Evolutionary conservation across 1,140 invertebrate species (phyloP), one percentile per base, ranked within the genome.

Genomic region (Sminthurinus signatus): DNA sequence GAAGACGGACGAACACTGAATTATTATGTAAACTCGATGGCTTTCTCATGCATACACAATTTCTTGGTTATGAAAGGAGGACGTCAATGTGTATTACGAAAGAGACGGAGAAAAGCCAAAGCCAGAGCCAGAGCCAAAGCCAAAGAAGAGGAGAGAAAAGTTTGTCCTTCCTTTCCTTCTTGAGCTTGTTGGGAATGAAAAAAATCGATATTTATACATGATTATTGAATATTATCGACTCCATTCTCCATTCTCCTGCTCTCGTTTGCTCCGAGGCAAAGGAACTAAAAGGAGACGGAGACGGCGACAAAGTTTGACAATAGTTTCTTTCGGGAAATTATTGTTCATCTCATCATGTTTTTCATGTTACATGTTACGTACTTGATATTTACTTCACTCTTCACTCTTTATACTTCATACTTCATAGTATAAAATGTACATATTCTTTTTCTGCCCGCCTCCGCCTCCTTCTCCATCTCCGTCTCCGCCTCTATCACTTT

Each of bases 201-300:
- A 52, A 63, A 63, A 63, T 63, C 61, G 52, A 63, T 63, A 51
- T 63, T 54, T 51, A 48, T 59, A 59, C 62, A 64, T 64, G 62
- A 64, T 64, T 64, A 64, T 64, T 64, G 62, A 64, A 64, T 64
- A 64, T 64, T 60, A 64, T 59, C 62, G 50, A 60, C 44, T 60
- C 5, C 10, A 36, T 5, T 36, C n/a, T n/a, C n/a, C n/a, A n/a
- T n/a, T n/a, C n/a, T n/a, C n/a, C n/a, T n/a, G n/a, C n/a, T n/a
- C n/a, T n/a, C n/a, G n/a, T 8, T 43, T 36, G 58, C 58, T 46
- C 31, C 44, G 31, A 60, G 58, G 58, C 58, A 50, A 50, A 50
- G 27, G 58, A 60, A 29, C 4, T 15, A 59, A 19, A 23, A 29
- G 39, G 42, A 15, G 28, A 25, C 12, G 42, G 19, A 44, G 56